Evolutionary conservation across 2,888 invertebrate genomes (phyloP).

Genomic region (Athripsodes cinereus): DNA sequence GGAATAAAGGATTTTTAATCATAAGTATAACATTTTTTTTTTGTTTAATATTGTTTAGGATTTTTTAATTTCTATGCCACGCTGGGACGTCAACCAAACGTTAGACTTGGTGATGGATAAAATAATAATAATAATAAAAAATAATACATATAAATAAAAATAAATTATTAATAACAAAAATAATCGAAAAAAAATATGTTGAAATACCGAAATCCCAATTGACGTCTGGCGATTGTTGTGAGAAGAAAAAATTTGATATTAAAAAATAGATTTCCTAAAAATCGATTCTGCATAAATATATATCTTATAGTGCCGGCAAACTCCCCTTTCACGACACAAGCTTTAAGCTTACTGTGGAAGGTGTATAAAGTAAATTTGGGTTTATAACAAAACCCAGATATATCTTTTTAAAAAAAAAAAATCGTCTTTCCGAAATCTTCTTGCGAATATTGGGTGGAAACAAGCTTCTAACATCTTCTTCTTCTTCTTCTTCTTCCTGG

Average conservation of each 20-base stretch:
- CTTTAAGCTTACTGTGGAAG: no score
- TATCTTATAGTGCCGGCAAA: no score
- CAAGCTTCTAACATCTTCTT: no score
- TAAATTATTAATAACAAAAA: neutral
- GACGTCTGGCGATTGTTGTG: neutral
- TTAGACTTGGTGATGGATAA: neutral
- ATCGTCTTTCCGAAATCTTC: no score
- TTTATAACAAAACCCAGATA: no score
- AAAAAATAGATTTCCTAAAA: neutral
- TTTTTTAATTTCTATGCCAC: slow-evolving; percentile 2
- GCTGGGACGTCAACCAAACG: neutral
- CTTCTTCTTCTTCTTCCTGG: no score
- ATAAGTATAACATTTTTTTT: neutral
- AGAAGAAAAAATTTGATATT: neutral
- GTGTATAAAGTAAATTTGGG: no score
- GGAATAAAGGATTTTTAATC: neutral
- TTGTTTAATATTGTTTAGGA: neutral
- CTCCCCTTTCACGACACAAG: no score
- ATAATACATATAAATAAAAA: neutral
- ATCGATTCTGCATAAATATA: no score
- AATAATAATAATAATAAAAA: neutral
- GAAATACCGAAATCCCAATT: neutral
- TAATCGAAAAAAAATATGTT: no score
- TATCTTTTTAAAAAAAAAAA: no score
- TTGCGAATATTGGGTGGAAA: no score